Conservation (phyloP, 2,113 vertebrate species). For the Cygnus buccinator region DNA sequence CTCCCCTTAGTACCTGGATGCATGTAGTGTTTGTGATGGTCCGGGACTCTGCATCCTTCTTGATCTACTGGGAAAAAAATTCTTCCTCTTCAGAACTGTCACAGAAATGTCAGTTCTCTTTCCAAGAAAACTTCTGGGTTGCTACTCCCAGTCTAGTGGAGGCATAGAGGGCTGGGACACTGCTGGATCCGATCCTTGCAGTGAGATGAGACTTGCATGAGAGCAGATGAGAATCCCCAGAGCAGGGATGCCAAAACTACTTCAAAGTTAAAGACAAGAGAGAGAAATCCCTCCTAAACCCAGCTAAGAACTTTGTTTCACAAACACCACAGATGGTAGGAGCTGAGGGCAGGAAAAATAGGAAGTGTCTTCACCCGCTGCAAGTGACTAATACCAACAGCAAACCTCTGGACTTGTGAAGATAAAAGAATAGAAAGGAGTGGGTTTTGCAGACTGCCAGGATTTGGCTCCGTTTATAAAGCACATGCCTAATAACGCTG, state of each 20-base stretch:
- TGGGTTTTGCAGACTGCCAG: not conserved
- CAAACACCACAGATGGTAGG: not conserved
- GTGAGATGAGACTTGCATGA: not conserved
- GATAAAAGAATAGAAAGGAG: not conserved
- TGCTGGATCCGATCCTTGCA: not conserved
- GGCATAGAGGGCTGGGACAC: not conserved
- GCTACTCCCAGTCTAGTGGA: not conserved
- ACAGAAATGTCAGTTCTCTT: constrained; percentile 3
- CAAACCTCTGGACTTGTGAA: not conserved
- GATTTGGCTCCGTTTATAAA: not conserved
- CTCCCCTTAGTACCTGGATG: constrained; percentile 1
- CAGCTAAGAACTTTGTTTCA: not conserved
- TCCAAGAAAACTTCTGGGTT: not conserved
- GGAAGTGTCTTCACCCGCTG: not conserved
- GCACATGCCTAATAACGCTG: not conserved
- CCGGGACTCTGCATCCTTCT: constrained; percentile 21
- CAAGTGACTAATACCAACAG: fast-evolving
- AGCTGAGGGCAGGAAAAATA: not conserved
- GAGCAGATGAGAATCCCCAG: not conserved
- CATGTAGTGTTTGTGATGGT: not conserved
- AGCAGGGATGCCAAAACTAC: not conserved
- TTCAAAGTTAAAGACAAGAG: not conserved
- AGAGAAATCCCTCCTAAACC: not conserved
- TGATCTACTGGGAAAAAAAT: not conserved
- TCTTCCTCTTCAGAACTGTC: constrained; percentile 1